A percentile compares a stretch with the other conserved stretches of the same genome.
phyloP scores from a whole-genome alignment of 2,113 vertebrate genomes.

The Zonotrichia leucophrys region DNA sequence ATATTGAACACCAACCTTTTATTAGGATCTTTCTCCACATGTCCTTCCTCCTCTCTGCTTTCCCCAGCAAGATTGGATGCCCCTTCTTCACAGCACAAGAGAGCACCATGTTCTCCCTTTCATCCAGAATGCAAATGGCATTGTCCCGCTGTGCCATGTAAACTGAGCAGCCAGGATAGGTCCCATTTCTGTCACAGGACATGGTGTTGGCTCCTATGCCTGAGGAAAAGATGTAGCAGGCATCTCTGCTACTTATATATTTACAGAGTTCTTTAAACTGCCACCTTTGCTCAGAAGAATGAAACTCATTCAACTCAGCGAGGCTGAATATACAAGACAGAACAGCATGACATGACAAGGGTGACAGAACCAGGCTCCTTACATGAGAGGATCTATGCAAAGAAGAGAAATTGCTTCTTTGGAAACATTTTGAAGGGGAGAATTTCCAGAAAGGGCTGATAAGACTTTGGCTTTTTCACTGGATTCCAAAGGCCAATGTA shows the following conservation, averaged over 20 bases:
- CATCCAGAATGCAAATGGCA: background rate
- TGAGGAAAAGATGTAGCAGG: background rate
- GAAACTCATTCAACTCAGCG: background rate
- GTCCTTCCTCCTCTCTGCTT: background rate
- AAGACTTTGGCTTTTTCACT: background rate
- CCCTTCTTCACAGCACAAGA: background rate
- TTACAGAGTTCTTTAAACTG: background rate
- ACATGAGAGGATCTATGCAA: background rate
- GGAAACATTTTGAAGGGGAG: background rate
- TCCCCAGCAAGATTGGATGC: background rate
- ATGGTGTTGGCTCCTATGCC: background rate
- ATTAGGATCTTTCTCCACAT: background rate
- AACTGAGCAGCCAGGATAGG: background rate
- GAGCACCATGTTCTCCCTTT: background rate
- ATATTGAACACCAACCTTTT: fast-evolving
- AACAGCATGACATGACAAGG: background rate
- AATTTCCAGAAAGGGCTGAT: background rate
- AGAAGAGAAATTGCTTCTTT: background rate
- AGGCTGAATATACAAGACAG: background rate
- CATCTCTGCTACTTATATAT: background rate
- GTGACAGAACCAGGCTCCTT: background rate
- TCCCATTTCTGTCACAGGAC: background rate
- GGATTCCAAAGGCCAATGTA: background rate
- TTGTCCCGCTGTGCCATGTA: background rate
- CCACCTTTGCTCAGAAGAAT: background rate